Conservation (phyloP, 2,888 invertebrate genomes). For the Chloroclystis v-ata region DNA sequence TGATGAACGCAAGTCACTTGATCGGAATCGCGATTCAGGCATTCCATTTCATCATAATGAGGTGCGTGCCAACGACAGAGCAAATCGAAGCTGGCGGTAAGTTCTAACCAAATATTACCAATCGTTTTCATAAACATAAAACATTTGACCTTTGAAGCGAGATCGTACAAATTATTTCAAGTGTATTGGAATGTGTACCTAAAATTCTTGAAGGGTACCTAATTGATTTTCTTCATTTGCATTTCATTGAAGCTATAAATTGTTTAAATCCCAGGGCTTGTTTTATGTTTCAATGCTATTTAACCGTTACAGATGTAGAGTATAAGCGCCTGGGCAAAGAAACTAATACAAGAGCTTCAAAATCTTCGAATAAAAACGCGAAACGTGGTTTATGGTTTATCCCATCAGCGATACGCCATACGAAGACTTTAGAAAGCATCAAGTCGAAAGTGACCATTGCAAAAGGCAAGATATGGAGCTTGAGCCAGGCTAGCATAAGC, state of each 20-base stretch:
- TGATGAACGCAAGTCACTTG: conserved; percentile 78
- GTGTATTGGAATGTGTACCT: background rate
- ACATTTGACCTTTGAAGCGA: background rate
- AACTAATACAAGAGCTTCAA: conserved; percentile 44
- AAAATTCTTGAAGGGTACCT: background rate
- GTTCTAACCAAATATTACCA: conserved; percentile 8
- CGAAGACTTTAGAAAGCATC: conserved; percentile 70
- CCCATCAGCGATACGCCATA: conserved; percentile 69
- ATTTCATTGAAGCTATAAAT: too few relatives aligned
- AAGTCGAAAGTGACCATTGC: conserved; percentile 60
- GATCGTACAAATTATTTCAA: background rate
- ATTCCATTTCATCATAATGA: conserved; percentile 69
- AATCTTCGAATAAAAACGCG: conserved; percentile 48
- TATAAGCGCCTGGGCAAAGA: conserved; percentile 69
- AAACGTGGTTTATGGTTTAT: conserved; percentile 75
- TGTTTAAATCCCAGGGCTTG: too few relatives aligned
- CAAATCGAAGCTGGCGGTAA: conserved; percentile 74
- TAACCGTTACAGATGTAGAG: conserved; percentile 58
- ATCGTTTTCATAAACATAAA: background rate
- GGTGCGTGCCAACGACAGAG: conserved; percentile 76
- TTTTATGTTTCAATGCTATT: background rate
- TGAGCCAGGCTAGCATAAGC: too few relatives aligned
- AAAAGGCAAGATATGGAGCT: conserved; percentile 65
- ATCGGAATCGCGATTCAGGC: conserved; percentile 71
- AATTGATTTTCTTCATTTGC: too few relatives aligned